Base-by-base conservation (phyloP, 2,797 vertebrate species). In the Columba guinea region DNA sequence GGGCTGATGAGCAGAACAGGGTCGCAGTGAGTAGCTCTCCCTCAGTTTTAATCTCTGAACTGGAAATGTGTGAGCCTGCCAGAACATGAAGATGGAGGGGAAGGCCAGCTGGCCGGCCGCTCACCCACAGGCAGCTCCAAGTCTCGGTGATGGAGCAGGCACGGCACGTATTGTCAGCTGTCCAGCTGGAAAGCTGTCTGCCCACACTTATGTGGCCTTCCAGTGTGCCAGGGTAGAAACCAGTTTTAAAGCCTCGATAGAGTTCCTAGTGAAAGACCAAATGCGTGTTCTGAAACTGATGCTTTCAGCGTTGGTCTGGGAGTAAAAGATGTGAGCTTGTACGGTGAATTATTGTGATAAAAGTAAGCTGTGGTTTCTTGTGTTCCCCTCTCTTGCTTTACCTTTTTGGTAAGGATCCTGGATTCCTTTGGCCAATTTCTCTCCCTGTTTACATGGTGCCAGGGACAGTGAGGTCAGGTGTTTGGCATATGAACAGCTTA, bases 151-250 rank as follows among this genome's bases (percentile, higher is more conserved):
- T 48, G 56, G 37, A 35, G 48, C 81, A 84, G 86, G 52, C 79
- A 49, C 75, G 64, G 65, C 70, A 79, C 7, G 30, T 56, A 27
- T 48, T 96, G 83, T 87, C 81, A 78, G 49, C 73, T 88, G 26
- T 80, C 73, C 76, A 88, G 35, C 51, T 86, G 89, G 80, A 86
- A 87, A 59, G 48, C 75, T 87, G 49, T 23, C 8, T 88, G 84
- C 35, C 46, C 53, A 80, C 53, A 28, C 63, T 89, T 37, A 1
- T 16, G 23, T 71, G 75, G 60, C 35, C 46, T 86, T 78, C 41
- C 68, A 59, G 10, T 15, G 32, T 35, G 11, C 64, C 21, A 17
- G 4, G 2, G 27, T 39, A 58, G 56, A 59, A 88, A 79, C 26
- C 23, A 24, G 23, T 64, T 87, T n/a, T 63, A 60, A 85, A 92